Evolutionary conservation across 2,797 vertebrate genomes (phyloP).

Genomic region (Malacoraja senta): DNA sequence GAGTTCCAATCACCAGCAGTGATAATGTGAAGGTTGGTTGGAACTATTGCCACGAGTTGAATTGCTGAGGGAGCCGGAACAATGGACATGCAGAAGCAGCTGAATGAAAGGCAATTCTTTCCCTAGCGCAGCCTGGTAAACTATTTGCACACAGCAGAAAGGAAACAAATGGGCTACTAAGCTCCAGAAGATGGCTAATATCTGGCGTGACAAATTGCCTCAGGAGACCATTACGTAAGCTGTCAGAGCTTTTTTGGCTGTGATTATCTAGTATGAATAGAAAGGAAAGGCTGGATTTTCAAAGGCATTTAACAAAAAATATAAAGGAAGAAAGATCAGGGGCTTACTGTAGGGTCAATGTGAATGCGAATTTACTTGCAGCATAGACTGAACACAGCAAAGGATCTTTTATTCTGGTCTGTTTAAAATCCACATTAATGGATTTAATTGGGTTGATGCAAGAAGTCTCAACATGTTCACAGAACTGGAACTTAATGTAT

Average conservation of each 20-base stretch:
- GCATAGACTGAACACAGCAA: not conserved
- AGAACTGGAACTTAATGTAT: constrained; percentile 5
- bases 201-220: constrained; percentile 39
- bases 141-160: constrained; percentile 32
- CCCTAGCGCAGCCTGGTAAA: constrained; percentile 25
- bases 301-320: not conserved
- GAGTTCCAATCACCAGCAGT: constrained; percentile 12
- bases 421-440: constrained; percentile 7
- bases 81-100: constrained; percentile 37
- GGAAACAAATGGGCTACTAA: constrained; percentile 37
- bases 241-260: constrained; percentile 32
- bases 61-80: constrained; percentile 26
- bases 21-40: constrained; percentile 28
- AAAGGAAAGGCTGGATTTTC: constrained; percentile 30
- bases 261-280: constrained; percentile 31
- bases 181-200: constrained; percentile 38
- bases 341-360: not conserved
- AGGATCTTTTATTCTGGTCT: not conserved
- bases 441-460: constrained; percentile 8
- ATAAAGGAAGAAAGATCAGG: not conserved
- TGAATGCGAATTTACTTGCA: constrained; percentile 17
- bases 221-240: constrained; percentile 37
- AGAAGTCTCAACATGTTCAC: not conserved
- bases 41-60: constrained; percentile 18
- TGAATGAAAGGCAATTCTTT: constrained; percentile 38